Conservation (phyloP, 2,797 vertebrate species). For the Sebastes oblongus region DNA sequence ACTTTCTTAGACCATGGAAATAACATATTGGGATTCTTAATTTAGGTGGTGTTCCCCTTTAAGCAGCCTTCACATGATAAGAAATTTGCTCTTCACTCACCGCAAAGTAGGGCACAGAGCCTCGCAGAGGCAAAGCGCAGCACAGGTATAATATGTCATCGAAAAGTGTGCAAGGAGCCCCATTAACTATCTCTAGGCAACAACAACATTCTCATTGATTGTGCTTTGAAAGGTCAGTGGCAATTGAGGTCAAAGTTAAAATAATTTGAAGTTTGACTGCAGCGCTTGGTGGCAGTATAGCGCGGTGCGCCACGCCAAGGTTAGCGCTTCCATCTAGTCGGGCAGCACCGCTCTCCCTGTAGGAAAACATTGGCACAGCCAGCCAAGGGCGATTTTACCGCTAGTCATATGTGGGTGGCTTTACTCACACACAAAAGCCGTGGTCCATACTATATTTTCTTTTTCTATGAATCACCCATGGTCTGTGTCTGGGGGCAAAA, state of each 20-base stretch:
- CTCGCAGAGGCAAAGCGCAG: background rate
- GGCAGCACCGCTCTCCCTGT: background rate
- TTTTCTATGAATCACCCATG: slow-evolving; percentile 30
- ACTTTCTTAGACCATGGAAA: too few species aligned
- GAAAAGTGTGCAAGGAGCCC: too few species aligned
- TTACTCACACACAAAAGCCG: background rate
- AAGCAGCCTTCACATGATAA: background rate
- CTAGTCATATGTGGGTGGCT: background rate
- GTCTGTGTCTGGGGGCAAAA: slow-evolving; percentile 45
- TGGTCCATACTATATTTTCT: slow-evolving; percentile 18
- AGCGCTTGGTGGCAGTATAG: too few species aligned
- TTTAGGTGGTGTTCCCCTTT: too few species aligned
- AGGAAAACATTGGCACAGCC: background rate
- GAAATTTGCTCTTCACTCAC: background rate
- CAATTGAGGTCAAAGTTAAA: background rate
- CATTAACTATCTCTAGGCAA: background rate
- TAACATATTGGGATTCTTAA: too few species aligned
- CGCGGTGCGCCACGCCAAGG: background rate
- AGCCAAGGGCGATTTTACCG: background rate
- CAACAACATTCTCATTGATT: background rate
- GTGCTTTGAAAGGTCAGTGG: background rate
- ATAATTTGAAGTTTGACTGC: background rate
- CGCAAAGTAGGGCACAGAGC: background rate
- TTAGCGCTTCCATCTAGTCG: background rate
- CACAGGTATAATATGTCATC: background rate